These are phyloP conservation scores for Meloidogyne hapla DNA, from an alignment of 1,140 invertebrate species.

Conservation along the genomic window DNA sequence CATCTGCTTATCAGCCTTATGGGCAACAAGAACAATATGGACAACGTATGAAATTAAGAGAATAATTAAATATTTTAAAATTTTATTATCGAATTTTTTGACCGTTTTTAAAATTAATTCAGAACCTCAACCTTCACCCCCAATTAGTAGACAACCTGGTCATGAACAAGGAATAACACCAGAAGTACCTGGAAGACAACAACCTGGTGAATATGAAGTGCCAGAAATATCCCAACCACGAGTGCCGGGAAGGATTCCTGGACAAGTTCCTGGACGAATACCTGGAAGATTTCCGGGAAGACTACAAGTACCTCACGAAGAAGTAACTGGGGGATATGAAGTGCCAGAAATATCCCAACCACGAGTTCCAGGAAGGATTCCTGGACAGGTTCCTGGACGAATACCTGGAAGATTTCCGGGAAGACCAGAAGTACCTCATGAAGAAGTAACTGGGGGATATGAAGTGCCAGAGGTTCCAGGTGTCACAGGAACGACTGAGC, in stretches of 20 bases:
- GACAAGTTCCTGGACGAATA: not conserved
- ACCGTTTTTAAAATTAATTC: not conserved
- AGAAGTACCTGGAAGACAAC: not conserved
- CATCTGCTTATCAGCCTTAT: not conserved
- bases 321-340: not conserved
- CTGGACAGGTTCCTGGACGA: not conserved
- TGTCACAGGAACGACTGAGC: not conserved
- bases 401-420: not conserved
- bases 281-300: no score
- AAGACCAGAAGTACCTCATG: not conserved
- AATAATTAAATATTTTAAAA: no score
- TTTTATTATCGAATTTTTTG: no score
- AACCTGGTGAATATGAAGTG: constrained; percentile 1
- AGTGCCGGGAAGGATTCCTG: not conserved
- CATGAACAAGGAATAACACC: not conserved
- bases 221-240: constrained; percentile 3
- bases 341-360: not conserved
- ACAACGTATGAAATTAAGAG: not conserved
- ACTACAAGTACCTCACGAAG: not conserved
- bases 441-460: not conserved
- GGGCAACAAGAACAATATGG: not conserved
- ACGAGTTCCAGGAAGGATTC: not conserved
- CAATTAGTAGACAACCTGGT: no score
- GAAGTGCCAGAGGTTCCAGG: not conserved
- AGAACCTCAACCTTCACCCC: not conserved